Percentiles rank a stretch among this genome's conserved stretches.
Evolutionary conservation across 2,113 vertebrate species (phyloP).

Genomic region (Lucifuga dentata): DNA sequence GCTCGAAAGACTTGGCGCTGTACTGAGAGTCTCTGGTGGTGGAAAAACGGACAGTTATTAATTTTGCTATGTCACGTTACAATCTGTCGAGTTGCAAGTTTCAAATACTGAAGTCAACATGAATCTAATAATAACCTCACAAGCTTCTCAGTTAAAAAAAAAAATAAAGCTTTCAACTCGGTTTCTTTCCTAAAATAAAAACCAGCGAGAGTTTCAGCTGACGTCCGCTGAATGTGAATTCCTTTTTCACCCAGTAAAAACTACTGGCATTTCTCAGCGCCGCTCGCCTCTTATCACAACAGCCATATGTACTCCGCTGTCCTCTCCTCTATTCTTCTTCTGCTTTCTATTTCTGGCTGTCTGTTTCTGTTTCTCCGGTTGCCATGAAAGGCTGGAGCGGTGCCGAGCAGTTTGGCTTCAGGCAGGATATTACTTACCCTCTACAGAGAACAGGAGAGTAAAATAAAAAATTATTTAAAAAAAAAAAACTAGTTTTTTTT

Average conservation of each 20-base stretch:
- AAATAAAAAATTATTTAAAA: conserved; percentile 6
- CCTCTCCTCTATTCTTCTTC: conserved; percentile 51
- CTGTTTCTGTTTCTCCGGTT: conserved; percentile 46
- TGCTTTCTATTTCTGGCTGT: conserved; percentile 58
- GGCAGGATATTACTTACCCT: conserved; percentile 49
- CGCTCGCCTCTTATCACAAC: conserved; percentile 65
- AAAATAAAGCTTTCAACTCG: no score
- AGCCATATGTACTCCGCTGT: conserved; percentile 51
- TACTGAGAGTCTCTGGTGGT: conserved; percentile 77
- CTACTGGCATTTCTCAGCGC: conserved; percentile 25
- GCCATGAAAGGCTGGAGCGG: conserved; percentile 50
- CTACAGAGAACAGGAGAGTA: conserved; percentile 23
- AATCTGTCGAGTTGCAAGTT: conserved; percentile 20
- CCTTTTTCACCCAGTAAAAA: conserved; percentile 25
- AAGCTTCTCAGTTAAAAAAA: conserved; percentile 6
- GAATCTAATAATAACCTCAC: conserved; percentile 18
- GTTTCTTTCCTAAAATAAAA: conserved; percentile 5
- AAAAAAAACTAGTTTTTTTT: conserved; percentile 18
- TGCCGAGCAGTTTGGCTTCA: conserved; percentile 52
- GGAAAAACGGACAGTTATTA: conserved; percentile 31
- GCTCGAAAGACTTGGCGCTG: conserved; percentile 90
- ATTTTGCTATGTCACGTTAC: conserved; percentile 23
- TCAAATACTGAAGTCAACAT: conserved; percentile 13
- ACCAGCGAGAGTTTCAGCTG: conserved; percentile 19
- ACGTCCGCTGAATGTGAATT: conserved; percentile 57